A percentile compares a stretch with the other conserved stretches of the same genome.
Evolutionary conservation across 2,888 invertebrate genomes (phyloP).

Genomic region (Pachymerium ferrugineum): DNA sequence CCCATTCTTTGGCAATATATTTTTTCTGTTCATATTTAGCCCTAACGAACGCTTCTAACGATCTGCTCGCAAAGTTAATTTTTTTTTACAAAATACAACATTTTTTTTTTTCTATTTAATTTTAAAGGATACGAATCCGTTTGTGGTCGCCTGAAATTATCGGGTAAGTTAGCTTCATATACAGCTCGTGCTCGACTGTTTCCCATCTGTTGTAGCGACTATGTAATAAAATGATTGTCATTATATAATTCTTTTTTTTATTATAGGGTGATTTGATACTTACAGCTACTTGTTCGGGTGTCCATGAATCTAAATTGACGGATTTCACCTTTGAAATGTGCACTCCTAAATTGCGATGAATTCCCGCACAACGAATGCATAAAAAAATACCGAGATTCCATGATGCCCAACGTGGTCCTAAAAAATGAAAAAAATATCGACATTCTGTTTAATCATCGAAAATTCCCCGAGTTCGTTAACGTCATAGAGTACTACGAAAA

Average conservation of each 20-base stretch:
- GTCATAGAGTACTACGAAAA: background rate
- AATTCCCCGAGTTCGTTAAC: background rate
- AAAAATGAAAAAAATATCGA: background rate
- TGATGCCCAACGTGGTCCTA: conserved; percentile 99
- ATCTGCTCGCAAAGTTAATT: conserved; percentile 36
- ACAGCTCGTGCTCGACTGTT: conserved; percentile 94
- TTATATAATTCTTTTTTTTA: background rate
- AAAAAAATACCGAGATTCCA: conserved; percentile 98
- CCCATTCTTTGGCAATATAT: conserved; percentile 96
- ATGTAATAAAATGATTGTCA: conserved; percentile 46
- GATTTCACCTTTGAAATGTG: conserved; percentile 99
- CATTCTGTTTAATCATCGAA: background rate
- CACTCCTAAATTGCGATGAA: conserved; percentile 96
- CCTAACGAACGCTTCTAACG: conserved; percentile 90
- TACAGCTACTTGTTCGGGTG: conserved; percentile 90
- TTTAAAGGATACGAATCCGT: conserved; percentile 65
- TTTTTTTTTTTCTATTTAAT: too few relatives aligned
- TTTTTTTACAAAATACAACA: background rate
- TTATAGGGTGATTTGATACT: conserved; percentile 43
- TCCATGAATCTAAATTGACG: conserved; percentile 97
- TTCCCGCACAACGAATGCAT: conserved; percentile 97
- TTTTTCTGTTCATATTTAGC: conserved; percentile 99
- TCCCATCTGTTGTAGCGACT: conserved; percentile 92
- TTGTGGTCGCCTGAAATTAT: conserved; percentile 91
- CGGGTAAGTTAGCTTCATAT: conserved; percentile 94